Conservation (phyloP, 2,113 vertebrate species). For the Sapayoa aenigma region DNA sequence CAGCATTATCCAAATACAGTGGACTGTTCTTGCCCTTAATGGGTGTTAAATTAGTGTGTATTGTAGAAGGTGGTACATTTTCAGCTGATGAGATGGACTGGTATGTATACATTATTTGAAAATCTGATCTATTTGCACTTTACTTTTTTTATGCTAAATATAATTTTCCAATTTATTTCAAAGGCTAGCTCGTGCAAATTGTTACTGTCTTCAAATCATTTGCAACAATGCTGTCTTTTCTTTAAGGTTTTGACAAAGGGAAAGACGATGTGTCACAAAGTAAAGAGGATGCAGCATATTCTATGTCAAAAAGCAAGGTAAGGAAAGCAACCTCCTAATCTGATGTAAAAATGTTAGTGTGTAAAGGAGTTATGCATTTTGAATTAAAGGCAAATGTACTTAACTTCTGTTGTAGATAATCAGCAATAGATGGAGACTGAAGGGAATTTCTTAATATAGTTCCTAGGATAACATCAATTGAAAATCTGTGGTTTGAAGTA, state of each 20-base stretch:
- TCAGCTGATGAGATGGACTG: neutral
- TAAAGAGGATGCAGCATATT: conserved; percentile 86
- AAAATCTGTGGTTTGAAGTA: neutral
- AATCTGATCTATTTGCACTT: neutral
- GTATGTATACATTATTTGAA: neutral
- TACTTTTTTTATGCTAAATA: neutral
- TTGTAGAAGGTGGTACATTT: neutral
- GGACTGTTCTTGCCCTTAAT: neutral
- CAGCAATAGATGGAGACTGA: neutral
- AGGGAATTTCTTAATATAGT: neutral
- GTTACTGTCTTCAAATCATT: neutral
- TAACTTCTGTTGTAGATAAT: neutral
- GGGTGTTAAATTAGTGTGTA: neutral
- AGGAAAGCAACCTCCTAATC: neutral
- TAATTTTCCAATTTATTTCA: neutral
- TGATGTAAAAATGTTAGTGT: neutral
- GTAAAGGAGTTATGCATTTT: neutral
- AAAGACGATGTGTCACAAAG: conserved; percentile 88
- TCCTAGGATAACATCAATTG: neutral
- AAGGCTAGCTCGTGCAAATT: neutral
- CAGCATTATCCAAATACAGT: neutral
- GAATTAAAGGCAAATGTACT: neutral
- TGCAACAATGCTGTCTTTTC: conserved; percentile 4
- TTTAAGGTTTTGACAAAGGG: conserved; percentile 89
- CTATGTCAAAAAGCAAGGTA: conserved; percentile 99